A percentile compares a stretch with the other conserved stretches of the same genome.
These are phyloP conservation scores for Scrobipalpa atriplicella DNA, from an alignment of 2,888 invertebrate genomes.

Conservation along the genomic window DNA sequence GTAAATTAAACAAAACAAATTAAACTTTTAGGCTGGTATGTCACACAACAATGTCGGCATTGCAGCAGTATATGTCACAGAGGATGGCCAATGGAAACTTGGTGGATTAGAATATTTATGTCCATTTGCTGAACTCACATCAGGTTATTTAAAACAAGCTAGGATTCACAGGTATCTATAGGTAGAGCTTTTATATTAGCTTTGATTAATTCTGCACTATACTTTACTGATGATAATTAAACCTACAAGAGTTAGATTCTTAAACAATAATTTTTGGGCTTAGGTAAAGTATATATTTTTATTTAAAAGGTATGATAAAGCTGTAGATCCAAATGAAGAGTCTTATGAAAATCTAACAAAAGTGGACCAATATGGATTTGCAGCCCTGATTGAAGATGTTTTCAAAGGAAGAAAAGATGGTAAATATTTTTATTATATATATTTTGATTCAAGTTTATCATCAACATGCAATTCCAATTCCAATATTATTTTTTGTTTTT, in stretches of 20 bases:
- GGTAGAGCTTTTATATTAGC: background rate
- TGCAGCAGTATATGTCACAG: constrained; percentile 90
- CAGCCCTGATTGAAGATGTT: constrained; percentile 88
- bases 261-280: too few species aligned
- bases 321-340: constrained; percentile 88
- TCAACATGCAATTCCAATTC: background rate
- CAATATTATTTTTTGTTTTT: constrained; percentile 14
- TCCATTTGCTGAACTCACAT: constrained; percentile 85
- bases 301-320: constrained; percentile 84
- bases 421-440: constrained; percentile 48
- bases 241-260: background rate
- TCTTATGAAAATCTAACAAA: constrained; percentile 78
- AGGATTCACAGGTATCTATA: constrained; percentile 81
- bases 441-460: background rate
- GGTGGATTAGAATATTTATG: constrained; percentile 93
- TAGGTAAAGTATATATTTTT: too few species aligned
- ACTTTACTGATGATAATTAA: too few species aligned
- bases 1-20: too few species aligned
- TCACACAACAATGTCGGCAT: constrained; percentile 93
- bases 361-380: constrained; percentile 91
- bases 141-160: constrained; percentile 86
- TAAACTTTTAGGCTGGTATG: constrained; percentile 82
- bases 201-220: background rate
- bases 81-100: constrained; percentile 94
- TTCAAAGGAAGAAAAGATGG: constrained; percentile 84